These are phyloP conservation scores for Venturia canescens DNA, from an alignment of 1,140 invertebrate species.

Conservation along the genomic window DNA sequence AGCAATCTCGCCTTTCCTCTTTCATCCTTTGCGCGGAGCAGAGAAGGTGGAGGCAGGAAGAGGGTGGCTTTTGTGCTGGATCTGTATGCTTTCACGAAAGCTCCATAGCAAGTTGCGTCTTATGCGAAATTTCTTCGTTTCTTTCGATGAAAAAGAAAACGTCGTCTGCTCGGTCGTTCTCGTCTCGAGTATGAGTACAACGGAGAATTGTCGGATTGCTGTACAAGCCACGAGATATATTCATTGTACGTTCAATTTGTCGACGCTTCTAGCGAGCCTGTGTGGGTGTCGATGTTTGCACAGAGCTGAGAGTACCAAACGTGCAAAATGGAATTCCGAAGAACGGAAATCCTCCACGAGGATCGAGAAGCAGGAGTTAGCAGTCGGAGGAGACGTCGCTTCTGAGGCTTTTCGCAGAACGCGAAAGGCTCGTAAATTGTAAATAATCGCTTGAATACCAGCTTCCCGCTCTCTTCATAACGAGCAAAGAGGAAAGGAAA, in stretches of 20 bases:
- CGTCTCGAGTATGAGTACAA: background rate
- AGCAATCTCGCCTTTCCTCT: background rate
- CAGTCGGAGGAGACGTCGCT: background rate
- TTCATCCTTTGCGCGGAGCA: background rate
- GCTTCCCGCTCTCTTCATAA: constrained; percentile 26
- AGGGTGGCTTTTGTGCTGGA: background rate
- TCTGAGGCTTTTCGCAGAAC: constrained; percentile 8
- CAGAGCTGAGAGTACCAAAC: background rate
- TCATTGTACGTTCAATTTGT: background rate
- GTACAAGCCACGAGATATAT: background rate
- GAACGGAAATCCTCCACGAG: constrained; percentile 21
- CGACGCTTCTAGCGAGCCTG: background rate
- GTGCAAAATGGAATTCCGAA: constrained; percentile 42
- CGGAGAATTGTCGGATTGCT: background rate
- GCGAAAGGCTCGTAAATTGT: constrained; percentile 62
- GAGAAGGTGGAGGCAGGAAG: too few species aligned
- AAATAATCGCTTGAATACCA: constrained; percentile 60
- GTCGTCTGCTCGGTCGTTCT: background rate
- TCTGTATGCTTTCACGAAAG: background rate
- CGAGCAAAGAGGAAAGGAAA: background rate
- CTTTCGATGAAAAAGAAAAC: background rate
- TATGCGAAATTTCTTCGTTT: background rate
- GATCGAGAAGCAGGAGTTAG: background rate
- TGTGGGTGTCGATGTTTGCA: background rate
- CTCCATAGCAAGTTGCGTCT: background rate